A percentile compares a stretch with the other conserved stretches of the same genome.
These are phyloP conservation scores for Illadopsis cleaveri DNA, from an alignment of 2,113 vertebrate genomes.

Conservation along the genomic window DNA sequence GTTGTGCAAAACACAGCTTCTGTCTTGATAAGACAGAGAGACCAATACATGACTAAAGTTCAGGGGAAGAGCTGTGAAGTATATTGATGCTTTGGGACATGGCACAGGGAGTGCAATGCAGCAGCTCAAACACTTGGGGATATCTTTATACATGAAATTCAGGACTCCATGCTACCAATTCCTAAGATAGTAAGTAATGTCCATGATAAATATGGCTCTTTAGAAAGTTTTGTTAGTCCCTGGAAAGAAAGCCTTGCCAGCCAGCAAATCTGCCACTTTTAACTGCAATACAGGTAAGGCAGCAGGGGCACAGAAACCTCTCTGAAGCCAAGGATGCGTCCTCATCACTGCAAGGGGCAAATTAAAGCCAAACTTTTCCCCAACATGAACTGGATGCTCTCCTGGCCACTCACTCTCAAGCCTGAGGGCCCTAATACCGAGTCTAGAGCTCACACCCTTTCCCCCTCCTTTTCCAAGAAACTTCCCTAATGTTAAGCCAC, in stretches of 20 bases:
- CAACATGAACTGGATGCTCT: neutral
- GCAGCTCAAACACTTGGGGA: neutral
- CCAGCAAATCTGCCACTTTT: neutral
- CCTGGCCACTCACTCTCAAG: neutral
- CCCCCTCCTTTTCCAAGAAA: neutral
- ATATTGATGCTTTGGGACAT: neutral
- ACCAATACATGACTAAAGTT: neutral
- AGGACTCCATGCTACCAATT: rapidly evolving
- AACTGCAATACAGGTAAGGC: neutral
- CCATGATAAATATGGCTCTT: neutral
- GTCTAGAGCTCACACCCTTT: neutral
- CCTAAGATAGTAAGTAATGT: neutral
- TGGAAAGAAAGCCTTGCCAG: neutral
- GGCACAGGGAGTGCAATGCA: rapidly evolving
- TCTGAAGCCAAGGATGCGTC: rapidly evolving
- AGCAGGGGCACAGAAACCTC: neutral
- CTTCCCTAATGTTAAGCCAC: neutral
- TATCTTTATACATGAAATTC: neutral
- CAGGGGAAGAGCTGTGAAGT: neutral
- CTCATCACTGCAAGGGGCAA: neutral
- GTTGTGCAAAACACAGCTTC: neutral
- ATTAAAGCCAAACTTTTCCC: neutral
- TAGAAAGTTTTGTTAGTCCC: neutral
- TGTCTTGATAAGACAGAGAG: neutral
- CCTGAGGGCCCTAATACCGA: rapidly evolving